Base-by-base conservation (phyloP, 64 coral and sea anemone genomes). In the Orbicella faveolata region DNA sequence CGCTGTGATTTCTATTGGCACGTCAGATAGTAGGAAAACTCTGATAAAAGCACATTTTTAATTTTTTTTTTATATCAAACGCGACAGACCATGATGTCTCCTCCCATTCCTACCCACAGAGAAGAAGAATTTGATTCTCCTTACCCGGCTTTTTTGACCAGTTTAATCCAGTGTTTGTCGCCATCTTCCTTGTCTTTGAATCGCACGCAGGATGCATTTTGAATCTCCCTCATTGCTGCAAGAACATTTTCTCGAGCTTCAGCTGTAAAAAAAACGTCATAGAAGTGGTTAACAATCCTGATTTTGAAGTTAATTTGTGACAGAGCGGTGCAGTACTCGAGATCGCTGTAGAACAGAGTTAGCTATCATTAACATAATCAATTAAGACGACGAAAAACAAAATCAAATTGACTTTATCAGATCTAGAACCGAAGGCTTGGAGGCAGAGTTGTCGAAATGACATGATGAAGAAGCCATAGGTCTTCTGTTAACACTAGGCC, bases 101-200 rank as follows among this genome's bases (percentile, higher is more conserved):
- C 4, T 48, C 44, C 4, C 44, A 48, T 48, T 48, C 44, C 44
- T 5, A 3, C 4, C 44, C 5, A 48, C 44, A 2, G 39, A 41
- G 2, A 41, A 41, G 39, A 41, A 41, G 2, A 61, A 53, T 13
- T 54, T 48, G 21, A 25, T 34, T 55, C 19, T 3, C 3, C 84
- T 21, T 75, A 95, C 94, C 94, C 94, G 23, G 23, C 52, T 48
- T 88, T 84, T 20, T 89, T 88, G 1, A 95, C 89, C 10, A 95
- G 26, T 76, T 66, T 52, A 23, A 95, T 88, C 94, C 94, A 95
- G 30, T 92, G 78, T 74, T 92, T 92, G 55, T 95, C 89, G 39
- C 30, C 52, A 15, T 34, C 30, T 4, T 88, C 30, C 65, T 84
- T 95, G 18, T 61, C 77, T 78, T 59, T 88, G 76, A 95, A 95